Conservation (phyloP, 2,888 invertebrate genomes). For the Ctenicera cuprea region DNA sequence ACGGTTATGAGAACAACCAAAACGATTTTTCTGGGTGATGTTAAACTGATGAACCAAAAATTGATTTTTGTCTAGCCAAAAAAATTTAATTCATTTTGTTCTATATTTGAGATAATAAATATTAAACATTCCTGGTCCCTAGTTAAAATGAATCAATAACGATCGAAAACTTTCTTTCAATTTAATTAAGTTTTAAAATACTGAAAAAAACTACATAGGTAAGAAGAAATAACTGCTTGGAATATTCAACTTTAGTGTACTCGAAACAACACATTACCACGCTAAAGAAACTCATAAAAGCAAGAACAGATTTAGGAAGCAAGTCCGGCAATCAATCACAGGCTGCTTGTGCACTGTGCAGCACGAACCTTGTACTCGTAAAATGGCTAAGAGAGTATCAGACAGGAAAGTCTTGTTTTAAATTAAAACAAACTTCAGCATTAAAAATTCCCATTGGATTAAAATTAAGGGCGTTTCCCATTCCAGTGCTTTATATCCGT, state of each 20-base stretch:
- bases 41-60: no score
- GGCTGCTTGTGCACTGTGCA: constrained; percentile 38
- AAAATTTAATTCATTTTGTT: no score
- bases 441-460: constrained; percentile 51
- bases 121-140: no score
- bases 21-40: no score
- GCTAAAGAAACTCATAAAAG: constrained; percentile 27
- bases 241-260: not conserved
- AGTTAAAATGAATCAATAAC: no score
- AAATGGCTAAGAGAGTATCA: constrained; percentile 43
- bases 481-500: constrained; percentile 28
- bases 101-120: no score
- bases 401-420: constrained; percentile 51
- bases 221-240: no score
- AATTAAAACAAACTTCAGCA: constrained; percentile 52
- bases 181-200: no score
- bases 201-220: no score
- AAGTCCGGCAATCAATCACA: constrained; percentile 50
- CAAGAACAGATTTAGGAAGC: constrained; percentile 36
- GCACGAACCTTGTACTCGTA: constrained; percentile 36
- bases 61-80: no score
- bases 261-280: constrained; percentile 25
- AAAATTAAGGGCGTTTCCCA: constrained; percentile 44
- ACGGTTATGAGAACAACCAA: no score
- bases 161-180: no score